phyloP scores from a whole-genome alignment of 1,140 invertebrate genomes.

The Conopomorpha cramerella region DNA sequence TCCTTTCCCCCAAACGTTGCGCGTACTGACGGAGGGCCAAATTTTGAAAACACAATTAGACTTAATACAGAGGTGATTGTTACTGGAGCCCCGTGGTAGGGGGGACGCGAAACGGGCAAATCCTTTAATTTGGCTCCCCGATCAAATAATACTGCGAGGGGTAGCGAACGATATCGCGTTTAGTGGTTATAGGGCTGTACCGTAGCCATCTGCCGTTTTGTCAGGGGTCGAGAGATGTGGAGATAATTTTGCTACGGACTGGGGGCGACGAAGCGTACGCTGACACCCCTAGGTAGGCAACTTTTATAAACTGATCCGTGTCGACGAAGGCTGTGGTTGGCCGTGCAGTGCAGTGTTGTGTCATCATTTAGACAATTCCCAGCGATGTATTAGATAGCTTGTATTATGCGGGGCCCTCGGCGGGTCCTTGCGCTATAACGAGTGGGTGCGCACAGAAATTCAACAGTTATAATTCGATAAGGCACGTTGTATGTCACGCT shows the following conservation, averaged over 20 bases:
- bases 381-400: slow-evolving; percentile 35
- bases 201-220: slow-evolving; percentile 55
- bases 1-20: slow-evolving; percentile 19
- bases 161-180: slow-evolving; percentile 51
- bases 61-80: slow-evolving; percentile 60
- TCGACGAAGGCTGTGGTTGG: too few species aligned
- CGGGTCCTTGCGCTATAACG: too few species aligned
- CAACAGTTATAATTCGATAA: slow-evolving; percentile 28
- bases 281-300: too few species aligned
- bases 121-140: slow-evolving; percentile 59
- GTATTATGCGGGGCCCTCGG: slow-evolving; percentile 34
- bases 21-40: slow-evolving; percentile 35
- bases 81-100: slow-evolving; percentile 43
- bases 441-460: slow-evolving; percentile 25
- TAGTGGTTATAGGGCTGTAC: slow-evolving; percentile 61
- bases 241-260: slow-evolving; percentile 49
- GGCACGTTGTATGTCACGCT: slow-evolving; percentile 4
- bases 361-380: slow-evolving; percentile 50
- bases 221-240: slow-evolving; percentile 35
- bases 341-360: slow-evolving; percentile 42
- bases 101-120: slow-evolving; percentile 50
- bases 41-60: slow-evolving; percentile 61
- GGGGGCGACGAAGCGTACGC: slow-evolving; percentile 30
- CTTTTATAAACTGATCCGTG: too few species aligned
- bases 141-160: slow-evolving; percentile 56